Evolutionary conservation across 2,888 invertebrate genomes (phyloP), one percentile per base, ranked within the genome.

Genomic region (Anarsia innoxiella): DNA sequence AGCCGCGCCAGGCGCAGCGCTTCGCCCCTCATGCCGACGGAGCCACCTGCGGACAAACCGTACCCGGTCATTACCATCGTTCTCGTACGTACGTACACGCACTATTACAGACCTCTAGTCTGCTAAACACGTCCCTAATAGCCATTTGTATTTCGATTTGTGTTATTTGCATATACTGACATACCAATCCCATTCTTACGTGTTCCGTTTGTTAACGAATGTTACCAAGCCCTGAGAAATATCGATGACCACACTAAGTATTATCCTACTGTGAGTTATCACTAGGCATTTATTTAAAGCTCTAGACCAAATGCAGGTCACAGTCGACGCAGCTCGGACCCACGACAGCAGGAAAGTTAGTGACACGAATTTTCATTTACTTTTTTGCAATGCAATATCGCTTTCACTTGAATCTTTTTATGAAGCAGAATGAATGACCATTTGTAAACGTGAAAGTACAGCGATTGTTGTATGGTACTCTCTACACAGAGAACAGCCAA

Each of bases 321-420:
- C 61, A 63, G 62, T 60, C n/a, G n/a, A n/a, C 52, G 47, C 54
- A 56, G 53, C 56, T 59, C 52, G 36, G 55, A 55, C 58, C 56
- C 59, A 64, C 53, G 61, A 67, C 64, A 66, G 62, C 65, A 74
- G 78, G 76, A 78, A 78, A 79, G 76, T 67, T 67, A 69, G 71
- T 71, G 79, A 80, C 79, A 79, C 80, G 65, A 77, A 77, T 80
- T 80, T 83, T 79, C 76, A 74, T 78, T 76, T 66, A 61, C 58
- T 68, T 82, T 78, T 83, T 82, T 78, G 67, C 76, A 76, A 66
- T 58, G 57, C 70, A 62, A 71, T 82, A 80, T 75, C 77, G 66
- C 83, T 84, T 84, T 84, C 83, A 82, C 83, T 80, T 38, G 31
- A 48, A 48, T 65, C 66, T 75, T 78, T 75, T 82, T 71, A 74